Evolutionary conservation across 2,113 vertebrate species (phyloP), one percentile per base, ranked within the genome.

Genomic region (Hemibagrus wyckioides): DNA sequence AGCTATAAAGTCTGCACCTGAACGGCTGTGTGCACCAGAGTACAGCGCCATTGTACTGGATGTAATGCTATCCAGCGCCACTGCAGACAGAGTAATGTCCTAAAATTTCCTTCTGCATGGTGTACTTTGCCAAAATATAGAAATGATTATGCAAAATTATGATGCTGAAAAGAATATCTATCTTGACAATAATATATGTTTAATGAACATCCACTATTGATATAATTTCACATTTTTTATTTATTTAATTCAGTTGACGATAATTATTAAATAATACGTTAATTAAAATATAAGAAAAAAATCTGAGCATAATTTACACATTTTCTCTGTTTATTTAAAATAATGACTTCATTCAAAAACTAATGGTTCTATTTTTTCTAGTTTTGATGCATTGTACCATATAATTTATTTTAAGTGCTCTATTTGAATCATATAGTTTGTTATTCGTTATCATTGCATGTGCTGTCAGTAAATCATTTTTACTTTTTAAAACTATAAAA

Each of bases 71-170:
- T 92, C 95, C 92, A 98, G 95, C 0, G 96, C 97, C 71, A 95
- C 95, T 0, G 97, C 98, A 0, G 98, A 99, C 94, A 95, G 98
- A 95, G 98, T 99, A 92, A 97, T 96, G 57, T 19, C 48, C 23
- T 65, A 80, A 56, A 36, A 30, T 19, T 41, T 11, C 8, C 4
- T 77, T 28, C 36, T 41, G 33, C 52, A 85, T 77, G 11, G 36
- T 15, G 2, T 30, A 19, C 77, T 54, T 33, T 21, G 14, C n/a
- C 56, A 41, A 23, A 41, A 25, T 75, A 41, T 44, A 44, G 21
- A 41, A 23, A 73, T 39, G 30, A 67, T 33, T 67, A 23, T 73
- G 36, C 36, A 13, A 21, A 10, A 3, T 0, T 41, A 25, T 41
- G 69, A 41, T 73, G 3, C 36, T 39, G 41, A 48, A 44, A 75